These are phyloP conservation scores for Mesorhabditis sp. DNA, from an alignment of 2,888 invertebrate genomes.

Conservation along the genomic window DNA sequence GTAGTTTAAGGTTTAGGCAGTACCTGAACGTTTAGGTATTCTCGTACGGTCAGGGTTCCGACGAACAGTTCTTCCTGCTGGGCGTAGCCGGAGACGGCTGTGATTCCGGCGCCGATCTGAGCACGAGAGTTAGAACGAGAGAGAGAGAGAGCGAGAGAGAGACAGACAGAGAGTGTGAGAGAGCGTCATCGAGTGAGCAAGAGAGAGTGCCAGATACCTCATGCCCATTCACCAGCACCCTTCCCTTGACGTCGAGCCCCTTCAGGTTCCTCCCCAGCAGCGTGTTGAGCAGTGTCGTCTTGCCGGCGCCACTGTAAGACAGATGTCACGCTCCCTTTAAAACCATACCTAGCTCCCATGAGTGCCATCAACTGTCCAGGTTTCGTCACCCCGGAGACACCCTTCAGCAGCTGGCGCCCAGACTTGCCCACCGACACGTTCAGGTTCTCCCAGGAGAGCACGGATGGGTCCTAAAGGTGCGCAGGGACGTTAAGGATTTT, in stretches of 20 bases:
- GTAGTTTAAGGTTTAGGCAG: not conserved
- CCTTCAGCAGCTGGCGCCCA: slow-evolving; percentile 16
- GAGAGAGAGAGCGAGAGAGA: not conserved
- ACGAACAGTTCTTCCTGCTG: slow-evolving; percentile 55
- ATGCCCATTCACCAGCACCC: slow-evolving; percentile 31
- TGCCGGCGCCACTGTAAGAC: slow-evolving; percentile 74
- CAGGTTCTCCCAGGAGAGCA: slow-evolving; percentile 8
- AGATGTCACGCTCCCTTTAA: not conserved
- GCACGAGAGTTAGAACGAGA: not conserved
- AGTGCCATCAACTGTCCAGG: slow-evolving; percentile 22
- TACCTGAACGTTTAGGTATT: slow-evolving; percentile 48
- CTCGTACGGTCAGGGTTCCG: slow-evolving; percentile 47
- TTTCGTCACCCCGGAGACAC: slow-evolving; percentile 21
- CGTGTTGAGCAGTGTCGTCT: slow-evolving; percentile 85
- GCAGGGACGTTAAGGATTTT: too few species aligned
- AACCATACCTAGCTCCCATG: slow-evolving; percentile 23
- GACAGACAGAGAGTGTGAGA: too few species aligned
- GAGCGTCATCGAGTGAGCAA: too few species aligned
- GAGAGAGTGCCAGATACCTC: slow-evolving; percentile 3
- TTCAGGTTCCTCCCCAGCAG: slow-evolving; percentile 63
- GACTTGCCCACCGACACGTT: slow-evolving; percentile 19
- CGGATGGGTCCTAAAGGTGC: not conserved
- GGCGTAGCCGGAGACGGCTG: slow-evolving; percentile 41
- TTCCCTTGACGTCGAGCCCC: slow-evolving; percentile 53
- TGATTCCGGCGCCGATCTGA: slow-evolving; percentile 31